Evolutionary conservation across 1,140 invertebrate species (phyloP), one percentile per base, ranked within the genome.

Genomic region (Liolophura sinensis): DNA sequence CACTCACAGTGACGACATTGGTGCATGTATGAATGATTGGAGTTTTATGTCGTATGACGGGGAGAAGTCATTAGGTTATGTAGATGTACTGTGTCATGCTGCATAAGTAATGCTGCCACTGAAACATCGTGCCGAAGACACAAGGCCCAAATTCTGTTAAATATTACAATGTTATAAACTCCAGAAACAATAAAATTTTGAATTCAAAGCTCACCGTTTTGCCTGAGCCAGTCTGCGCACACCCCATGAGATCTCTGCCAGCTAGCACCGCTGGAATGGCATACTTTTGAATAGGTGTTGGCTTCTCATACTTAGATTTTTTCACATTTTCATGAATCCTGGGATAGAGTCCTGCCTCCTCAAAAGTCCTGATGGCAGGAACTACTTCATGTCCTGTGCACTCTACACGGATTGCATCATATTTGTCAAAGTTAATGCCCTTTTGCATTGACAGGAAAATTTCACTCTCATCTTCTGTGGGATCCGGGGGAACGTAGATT

Each of bases 151-250:
- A n/a, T n/a, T n/a, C n/a, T n/a, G n/a, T n/a, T n/a, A n/a, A n/a
- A n/a, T n/a, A n/a, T n/a, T n/a, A n/a, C 9, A 9, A 40, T 40
- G 9, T 40, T 40, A 5, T 40, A 9, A 40, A 40, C 31, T 40
- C 31, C 31, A n/a, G 31, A 40, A 40, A 5, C 31, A 40, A 40
- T 25, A 40, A 25, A 40, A 24, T 4, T 3, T 54, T 12, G 12
- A 5, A 40, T 40, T 40, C 31, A 40, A 40, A 40, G 80, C 82
- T 84, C 83, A 89, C 88, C 16, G 95, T 97, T 88, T 99, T 99
- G 48, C 97, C 97, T 0, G 95, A 97, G 0, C 97, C 97, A 50
- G 97, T 99, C 84, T 99, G 96, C 0, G 97, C 96, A 82, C 96
- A 98, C 0, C 91, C 96, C 95, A 99, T 98, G 12, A 99, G 74